Percentiles rank a stretch among this genome's conserved stretches.
Conservation (phyloP, 2,113 vertebrate species). For the Chaenocephalus aceratus region DNA sequence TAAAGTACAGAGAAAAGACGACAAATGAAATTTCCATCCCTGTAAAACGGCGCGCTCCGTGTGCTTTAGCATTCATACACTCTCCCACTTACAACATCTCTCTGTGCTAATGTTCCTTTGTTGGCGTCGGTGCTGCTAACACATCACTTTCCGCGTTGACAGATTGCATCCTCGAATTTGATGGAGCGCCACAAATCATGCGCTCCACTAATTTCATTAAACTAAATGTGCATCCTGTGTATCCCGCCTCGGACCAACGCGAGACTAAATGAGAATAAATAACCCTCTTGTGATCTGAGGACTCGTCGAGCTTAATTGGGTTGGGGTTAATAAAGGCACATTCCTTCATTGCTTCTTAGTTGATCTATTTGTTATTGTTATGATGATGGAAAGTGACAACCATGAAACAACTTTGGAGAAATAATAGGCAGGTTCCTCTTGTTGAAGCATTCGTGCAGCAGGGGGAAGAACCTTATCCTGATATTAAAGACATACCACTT, state of each 20-base stretch:
- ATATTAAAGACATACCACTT: background rate
- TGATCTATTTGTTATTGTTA: constrained; percentile 77
- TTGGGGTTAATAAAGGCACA: constrained; percentile 79
- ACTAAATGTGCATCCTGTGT: constrained; percentile 73
- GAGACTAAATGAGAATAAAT: constrained; percentile 68
- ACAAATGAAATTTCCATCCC: background rate
- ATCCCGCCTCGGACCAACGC: constrained; percentile 43
- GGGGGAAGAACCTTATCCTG: constrained; percentile 5
- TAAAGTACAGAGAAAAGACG: background rate
- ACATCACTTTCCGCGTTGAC: constrained; percentile 55
- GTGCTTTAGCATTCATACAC: background rate
- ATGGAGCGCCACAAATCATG: constrained; percentile 66
- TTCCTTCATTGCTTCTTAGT: constrained; percentile 68
- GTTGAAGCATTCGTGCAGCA: constrained; percentile 10
- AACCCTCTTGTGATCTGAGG: constrained; percentile 70
- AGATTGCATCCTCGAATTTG: constrained; percentile 56
- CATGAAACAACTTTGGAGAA: constrained; percentile 42
- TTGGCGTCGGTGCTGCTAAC: constrained; percentile 47
- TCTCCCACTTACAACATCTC: background rate
- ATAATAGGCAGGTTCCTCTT: constrained; percentile 31
- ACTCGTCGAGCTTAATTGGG: constrained; percentile 80
- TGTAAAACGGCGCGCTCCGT: background rate
- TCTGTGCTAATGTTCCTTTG: constrained; percentile 33
- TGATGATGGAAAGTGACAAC: constrained; percentile 74
- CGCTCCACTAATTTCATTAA: constrained; percentile 78